These are phyloP conservation scores for Zaprionus inermis DNA, from an alignment of 1,140 invertebrate genomes.

Conservation along the genomic window DNA sequence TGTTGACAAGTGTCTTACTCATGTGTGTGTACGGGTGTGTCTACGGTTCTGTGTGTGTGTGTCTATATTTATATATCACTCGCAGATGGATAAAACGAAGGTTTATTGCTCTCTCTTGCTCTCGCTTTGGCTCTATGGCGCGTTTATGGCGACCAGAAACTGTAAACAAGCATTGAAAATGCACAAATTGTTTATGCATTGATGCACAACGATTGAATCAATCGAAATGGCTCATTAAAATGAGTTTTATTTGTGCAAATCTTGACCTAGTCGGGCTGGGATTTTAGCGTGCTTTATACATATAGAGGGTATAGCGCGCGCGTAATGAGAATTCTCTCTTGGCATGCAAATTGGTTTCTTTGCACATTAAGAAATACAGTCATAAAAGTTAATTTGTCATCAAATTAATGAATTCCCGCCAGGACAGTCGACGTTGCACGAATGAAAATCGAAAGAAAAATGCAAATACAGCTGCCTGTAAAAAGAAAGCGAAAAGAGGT, in stretches of 20 bases:
- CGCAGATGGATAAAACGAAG: conserved; percentile 55
- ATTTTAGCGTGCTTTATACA: neutral
- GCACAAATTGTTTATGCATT: conserved; percentile 25
- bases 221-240: neutral
- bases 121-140: too few relatives aligned
- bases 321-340: conserved; percentile 22
- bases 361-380: conserved; percentile 50
- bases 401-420: conserved; percentile 66
- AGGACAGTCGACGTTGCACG: conserved; percentile 7
- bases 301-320: neutral
- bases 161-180: conserved; percentile 4
- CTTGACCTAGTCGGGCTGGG: neutral
- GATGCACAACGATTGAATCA: neutral
- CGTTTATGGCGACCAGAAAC: conserved; percentile 7
- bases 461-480: conserved; percentile 38
- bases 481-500: neutral
- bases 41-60: conserved; percentile 23
- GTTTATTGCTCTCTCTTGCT: conserved; percentile 56
- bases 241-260: neutral
- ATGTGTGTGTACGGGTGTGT: conserved; percentile 23
- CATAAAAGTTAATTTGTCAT: conserved; percentile 77
- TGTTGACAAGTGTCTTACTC: conserved; percentile 48
- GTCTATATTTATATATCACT: conserved; percentile 44
- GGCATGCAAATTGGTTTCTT: conserved; percentile 66
- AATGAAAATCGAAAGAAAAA: conserved; percentile 28